These are phyloP conservation scores for Hypsibius dujardini DNA, from an alignment of 1,140 invertebrate genomes.

Conservation along the genomic window DNA sequence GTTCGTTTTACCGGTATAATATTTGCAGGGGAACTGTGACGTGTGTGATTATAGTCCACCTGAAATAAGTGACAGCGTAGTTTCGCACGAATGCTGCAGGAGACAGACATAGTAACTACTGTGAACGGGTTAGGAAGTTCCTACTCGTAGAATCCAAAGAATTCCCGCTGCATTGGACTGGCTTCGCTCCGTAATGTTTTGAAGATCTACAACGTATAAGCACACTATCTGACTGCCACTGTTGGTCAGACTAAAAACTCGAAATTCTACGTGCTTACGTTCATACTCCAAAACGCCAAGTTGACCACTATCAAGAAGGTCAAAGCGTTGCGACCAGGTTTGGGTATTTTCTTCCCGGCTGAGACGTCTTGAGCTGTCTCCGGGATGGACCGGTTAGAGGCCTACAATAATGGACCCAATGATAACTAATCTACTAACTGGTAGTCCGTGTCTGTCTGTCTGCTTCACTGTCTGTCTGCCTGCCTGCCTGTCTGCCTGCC, in stretches of 20 bases:
- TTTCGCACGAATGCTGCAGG: background rate
- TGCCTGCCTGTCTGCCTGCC: no score
- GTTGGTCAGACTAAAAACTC: background rate
- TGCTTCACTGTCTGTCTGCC: no score
- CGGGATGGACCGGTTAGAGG: background rate
- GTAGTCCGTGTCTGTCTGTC: no score
- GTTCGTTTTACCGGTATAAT: conserved; percentile 56
- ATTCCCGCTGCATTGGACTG: conserved; percentile 74
- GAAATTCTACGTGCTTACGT: background rate
- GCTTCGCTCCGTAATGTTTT: conserved; percentile 59
- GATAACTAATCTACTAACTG: no score
- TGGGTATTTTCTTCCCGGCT: background rate
- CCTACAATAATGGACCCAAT: background rate
- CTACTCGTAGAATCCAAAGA: conserved; percentile 46
- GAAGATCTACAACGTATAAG: background rate
- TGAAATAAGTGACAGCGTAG: background rate
- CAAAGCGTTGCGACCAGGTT: conserved; percentile 12
- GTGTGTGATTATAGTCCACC: conserved; percentile 87
- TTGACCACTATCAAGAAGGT: background rate
- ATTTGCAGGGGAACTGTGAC: conserved; percentile 85
- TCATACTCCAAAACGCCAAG: conserved; percentile 1
- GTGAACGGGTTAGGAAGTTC: background rate
- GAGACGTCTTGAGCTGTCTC: background rate
- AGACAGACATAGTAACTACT: background rate
- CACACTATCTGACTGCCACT: background rate